Conservation (phyloP, 2,797 vertebrate species). For the Alexandromys oeconomus region DNA sequence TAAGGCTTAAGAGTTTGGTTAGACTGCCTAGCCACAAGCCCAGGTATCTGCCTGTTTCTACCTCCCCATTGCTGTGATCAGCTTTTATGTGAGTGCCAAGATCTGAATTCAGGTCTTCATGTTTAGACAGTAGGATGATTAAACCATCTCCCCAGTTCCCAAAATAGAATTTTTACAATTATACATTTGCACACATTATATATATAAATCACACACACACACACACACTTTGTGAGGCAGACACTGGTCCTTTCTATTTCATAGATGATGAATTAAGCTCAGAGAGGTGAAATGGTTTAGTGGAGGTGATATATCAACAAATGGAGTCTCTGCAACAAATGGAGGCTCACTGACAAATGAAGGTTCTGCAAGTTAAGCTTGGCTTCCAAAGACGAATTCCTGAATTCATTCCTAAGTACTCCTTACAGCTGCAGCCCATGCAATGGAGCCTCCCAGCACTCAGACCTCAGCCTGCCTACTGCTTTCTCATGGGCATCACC, state of each 20-base stretch:
- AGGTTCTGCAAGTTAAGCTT: neutral
- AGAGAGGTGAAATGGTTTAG: neutral
- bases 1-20: neutral
- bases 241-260: neutral
- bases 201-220: neutral
- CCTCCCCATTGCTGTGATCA: neutral
- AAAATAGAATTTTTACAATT: neutral
- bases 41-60: neutral
- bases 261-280: neutral
- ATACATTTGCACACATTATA: neutral
- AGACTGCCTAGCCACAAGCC: neutral
- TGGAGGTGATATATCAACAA: neutral
- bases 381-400: neutral
- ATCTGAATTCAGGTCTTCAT: neutral
- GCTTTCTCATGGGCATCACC: neutral
- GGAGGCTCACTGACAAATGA: rapidly evolving
- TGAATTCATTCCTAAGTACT: neutral
- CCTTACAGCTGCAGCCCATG: neutral
- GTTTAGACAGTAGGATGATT: neutral
- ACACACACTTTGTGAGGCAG: neutral
- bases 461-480: neutral
- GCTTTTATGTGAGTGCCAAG: neutral
- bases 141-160: neutral
- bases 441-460: neutral
- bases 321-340: no score